A percentile compares a stretch with the other conserved stretches of the same genome.
Evolutionary conservation across 2,797 vertebrate genomes (phyloP).

Genomic region (Pantherophis vulpinus): DNA sequence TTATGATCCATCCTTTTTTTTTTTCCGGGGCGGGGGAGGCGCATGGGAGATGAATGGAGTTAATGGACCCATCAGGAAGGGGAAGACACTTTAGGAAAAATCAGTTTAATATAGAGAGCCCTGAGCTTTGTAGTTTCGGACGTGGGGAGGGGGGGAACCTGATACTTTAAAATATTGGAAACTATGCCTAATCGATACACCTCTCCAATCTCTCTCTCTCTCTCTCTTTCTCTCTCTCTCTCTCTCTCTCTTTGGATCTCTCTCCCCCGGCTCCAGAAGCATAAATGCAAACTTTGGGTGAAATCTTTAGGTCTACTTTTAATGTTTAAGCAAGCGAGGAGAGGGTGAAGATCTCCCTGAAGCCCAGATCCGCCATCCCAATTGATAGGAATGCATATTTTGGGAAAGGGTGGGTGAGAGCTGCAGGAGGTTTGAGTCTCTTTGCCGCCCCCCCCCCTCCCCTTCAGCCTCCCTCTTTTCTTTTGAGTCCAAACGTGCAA

Average conservation of each 20-base stretch:
- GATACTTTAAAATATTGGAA: not conserved
- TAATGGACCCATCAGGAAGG: no score
- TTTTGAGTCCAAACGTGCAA: slow-evolving; percentile 63
- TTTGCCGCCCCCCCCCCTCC: no score
- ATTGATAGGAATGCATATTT: not conserved
- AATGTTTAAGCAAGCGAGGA: not conserved
- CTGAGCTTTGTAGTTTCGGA: not conserved
- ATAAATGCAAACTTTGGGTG: not conserved
- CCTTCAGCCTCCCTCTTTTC: slow-evolving; percentile 7
- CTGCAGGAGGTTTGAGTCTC: slow-evolving; percentile 26
- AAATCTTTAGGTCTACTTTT: not conserved
- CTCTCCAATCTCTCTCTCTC: not conserved
- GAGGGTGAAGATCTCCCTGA: not conserved
- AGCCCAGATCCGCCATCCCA: not conserved
- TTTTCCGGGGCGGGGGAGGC: no score
- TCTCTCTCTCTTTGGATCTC: no score
- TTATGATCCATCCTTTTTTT: not conserved
- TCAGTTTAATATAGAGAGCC: not conserved
- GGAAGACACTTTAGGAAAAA: not conserved
- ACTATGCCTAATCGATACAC: not conserved
- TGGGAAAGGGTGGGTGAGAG: slow-evolving; percentile 16
- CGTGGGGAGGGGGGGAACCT: no score
- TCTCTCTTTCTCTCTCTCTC: no score
- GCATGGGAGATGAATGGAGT: not conserved
- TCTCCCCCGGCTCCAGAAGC: no score